A percentile compares a stretch with the other conserved stretches of the same genome.
Evolutionary conservation across 2,797 vertebrate genomes (phyloP).

Genomic region (Mallotus villosus): DNA sequence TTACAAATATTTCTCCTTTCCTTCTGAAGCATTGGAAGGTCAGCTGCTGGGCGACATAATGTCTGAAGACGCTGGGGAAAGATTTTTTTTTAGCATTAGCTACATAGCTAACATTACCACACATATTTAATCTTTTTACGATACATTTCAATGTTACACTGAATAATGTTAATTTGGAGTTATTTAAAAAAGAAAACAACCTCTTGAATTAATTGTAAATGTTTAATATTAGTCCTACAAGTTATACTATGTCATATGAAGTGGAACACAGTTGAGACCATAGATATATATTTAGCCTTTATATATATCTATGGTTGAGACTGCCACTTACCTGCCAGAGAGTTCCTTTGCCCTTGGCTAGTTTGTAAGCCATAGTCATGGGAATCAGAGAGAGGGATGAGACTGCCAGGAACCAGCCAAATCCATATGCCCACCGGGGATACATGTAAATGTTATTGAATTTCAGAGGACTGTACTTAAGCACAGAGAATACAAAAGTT

Average conservation of each 20-base stretch:
- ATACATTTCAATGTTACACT: background rate
- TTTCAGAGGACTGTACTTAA: slow-evolving; percentile 63
- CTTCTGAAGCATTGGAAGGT: slow-evolving; percentile 53
- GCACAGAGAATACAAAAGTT: slow-evolving; percentile 61
- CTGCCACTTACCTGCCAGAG: slow-evolving; percentile 60
- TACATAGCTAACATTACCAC: background rate
- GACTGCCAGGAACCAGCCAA: slow-evolving; percentile 66
- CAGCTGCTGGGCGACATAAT: slow-evolving; percentile 44
- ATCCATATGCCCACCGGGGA: slow-evolving; percentile 66
- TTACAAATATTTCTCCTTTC: slow-evolving; percentile 8
- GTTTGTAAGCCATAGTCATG: slow-evolving; percentile 58
- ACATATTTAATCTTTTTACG: background rate
- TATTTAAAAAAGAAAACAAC: too few species aligned
- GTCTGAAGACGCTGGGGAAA: slow-evolving; percentile 56
- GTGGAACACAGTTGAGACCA: too few species aligned
- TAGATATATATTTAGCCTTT: too few species aligned
- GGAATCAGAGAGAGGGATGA: slow-evolving; percentile 65
- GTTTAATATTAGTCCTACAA: too few species aligned
- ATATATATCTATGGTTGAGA: too few species aligned
- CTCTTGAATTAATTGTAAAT: too few species aligned
- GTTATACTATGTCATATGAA: too few species aligned
- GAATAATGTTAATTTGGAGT: background rate
- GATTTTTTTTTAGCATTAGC: background rate
- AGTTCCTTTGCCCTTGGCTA: slow-evolving; percentile 56
- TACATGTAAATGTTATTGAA: slow-evolving; percentile 71